Evolutionary conservation across 2,113 vertebrate genomes (phyloP), one percentile per base, ranked within the genome.

Genomic region (Phalacrocorax carbo): DNA sequence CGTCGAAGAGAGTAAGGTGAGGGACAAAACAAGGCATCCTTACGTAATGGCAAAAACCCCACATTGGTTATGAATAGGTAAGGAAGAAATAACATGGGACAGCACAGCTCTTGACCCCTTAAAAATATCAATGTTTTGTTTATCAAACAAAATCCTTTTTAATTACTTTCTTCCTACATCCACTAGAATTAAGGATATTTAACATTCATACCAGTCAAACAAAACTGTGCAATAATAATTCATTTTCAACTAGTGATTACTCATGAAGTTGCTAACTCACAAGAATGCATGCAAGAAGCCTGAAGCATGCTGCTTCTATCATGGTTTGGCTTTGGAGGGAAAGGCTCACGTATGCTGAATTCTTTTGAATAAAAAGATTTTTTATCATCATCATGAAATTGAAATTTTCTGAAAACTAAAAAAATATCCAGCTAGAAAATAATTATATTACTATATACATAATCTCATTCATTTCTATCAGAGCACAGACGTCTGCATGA

Each of bases 81-180:
- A 60, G 32, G 17, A 80, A 36, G 13, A 30, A 76, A 82, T 77
- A 65, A 73, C 11, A 75, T 11, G 9, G 22, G 13, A 87, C 20
- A 55, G 13, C 4, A 8, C 62, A 88, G 15, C 52, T 68, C 44
- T 58, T 0, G 0, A 72, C 6, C 17, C 44, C 13, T 70, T 68
- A 13, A 51, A 78, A 83, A 25, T 52, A 5, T 55, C 10, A 48
- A 13, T 52, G 44, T 3, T 68, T 83, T 69, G 12, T 29, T 36
- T 16, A 77, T 34, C 69, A 81, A 89, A 16, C 7, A 8, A 91
- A 68, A 26, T 13, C 18, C 1, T n/a, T 88, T 58, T 42, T 26
- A 46, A 34, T 11, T 0, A 9, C 3, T 62, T 94, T 61, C 85
- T 64, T n/a, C 27, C 48, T 57, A 38, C 38, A 38, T 38, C 38